phyloP scores from a whole-genome alignment of 2,113 vertebrate species.

The Lepus timidus region DNA sequence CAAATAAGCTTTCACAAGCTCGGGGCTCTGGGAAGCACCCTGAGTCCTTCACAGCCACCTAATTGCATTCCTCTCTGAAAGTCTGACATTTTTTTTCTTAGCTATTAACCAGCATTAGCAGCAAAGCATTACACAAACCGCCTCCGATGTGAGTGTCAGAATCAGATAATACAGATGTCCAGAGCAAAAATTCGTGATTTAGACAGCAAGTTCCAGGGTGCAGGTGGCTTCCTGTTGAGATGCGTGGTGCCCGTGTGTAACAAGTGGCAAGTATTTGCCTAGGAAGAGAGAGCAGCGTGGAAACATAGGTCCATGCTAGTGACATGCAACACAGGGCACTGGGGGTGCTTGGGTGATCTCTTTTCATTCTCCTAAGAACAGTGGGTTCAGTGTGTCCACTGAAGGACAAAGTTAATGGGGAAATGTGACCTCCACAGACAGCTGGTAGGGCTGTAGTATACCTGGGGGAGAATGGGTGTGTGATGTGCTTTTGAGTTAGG shows the following conservation, averaged over 20 bases:
- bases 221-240: not conserved
- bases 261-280: not conserved
- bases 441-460: no score
- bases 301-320: no score
- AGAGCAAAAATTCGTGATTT: not conserved
- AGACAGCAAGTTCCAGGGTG: not conserved
- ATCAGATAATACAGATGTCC: not conserved
- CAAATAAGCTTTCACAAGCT: slow-evolving; percentile 39
- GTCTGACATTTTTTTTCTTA: slow-evolving; percentile 17
- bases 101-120: not conserved
- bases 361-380: not conserved
- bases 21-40: not conserved
- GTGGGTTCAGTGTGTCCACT: not conserved
- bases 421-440: not conserved
- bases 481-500: not conserved
- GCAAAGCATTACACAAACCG: not conserved
- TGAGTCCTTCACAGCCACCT: not conserved
- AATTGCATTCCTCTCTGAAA: slow-evolving; percentile 16
- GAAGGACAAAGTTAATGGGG: not conserved
- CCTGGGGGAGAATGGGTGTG: not conserved
- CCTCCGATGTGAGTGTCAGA: not conserved
- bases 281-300: no score
- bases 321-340: rapidly evolving
- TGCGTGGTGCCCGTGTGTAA: not conserved
- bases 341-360: no score